These are phyloP conservation scores for Sinodicranocentrus sp. DNA, from an alignment of 2,888 invertebrate species.

Conservation along the genomic window DNA sequence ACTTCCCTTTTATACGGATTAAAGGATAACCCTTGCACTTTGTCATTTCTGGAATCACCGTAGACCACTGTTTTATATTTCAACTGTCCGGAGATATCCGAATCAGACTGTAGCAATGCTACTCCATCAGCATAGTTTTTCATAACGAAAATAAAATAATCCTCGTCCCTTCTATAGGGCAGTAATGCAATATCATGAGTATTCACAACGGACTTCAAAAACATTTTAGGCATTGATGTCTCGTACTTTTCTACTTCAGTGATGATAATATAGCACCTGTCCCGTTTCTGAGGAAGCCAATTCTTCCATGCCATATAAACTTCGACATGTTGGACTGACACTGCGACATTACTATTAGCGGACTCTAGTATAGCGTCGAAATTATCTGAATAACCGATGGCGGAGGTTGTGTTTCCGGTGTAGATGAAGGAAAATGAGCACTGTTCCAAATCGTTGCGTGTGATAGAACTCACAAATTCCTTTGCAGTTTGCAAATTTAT, in stretches of 20 bases:
- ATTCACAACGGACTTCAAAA: background rate
- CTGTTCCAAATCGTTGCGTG: too few species aligned
- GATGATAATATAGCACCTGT: background rate
- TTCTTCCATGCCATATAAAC: too few species aligned
- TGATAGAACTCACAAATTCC: too few species aligned
- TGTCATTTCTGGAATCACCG: background rate
- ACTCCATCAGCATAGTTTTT: background rate
- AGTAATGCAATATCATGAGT: background rate
- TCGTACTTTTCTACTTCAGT: background rate
- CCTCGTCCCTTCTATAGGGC: conserved; percentile 9
- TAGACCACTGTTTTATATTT: background rate
- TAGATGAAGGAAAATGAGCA: too few species aligned
- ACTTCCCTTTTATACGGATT: background rate
- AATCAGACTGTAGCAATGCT: too few species aligned
- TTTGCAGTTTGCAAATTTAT: too few species aligned
- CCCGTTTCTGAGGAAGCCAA: conserved; percentile 2
- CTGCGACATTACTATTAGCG: too few species aligned
- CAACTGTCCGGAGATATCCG: background rate
- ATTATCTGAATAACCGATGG: too few species aligned
- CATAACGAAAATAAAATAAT: background rate
- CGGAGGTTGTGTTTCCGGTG: too few species aligned
- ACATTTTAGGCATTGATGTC: background rate
- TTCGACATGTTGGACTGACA: too few species aligned
- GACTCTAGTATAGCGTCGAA: too few species aligned
- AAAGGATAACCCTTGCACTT: background rate